Conservation (phyloP, 1,140 invertebrate species). For the Diachasma alloeum region DNA sequence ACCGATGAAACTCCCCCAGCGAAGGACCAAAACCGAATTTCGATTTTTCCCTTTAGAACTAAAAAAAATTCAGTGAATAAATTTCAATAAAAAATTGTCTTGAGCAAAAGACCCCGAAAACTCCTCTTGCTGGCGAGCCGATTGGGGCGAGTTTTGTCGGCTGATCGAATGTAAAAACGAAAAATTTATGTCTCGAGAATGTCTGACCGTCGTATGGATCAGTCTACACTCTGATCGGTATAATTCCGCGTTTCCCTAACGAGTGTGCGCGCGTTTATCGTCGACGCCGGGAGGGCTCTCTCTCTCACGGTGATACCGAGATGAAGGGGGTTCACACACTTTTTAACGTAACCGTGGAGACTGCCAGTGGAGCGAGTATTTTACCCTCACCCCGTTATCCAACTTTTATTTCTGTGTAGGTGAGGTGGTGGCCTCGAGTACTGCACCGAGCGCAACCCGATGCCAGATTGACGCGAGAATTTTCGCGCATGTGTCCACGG, state of each 20-base stretch:
- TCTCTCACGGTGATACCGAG: neutral
- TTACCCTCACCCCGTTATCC: neutral
- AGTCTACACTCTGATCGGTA: constrained; percentile 20
- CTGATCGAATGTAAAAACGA: neutral
- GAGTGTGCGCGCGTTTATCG: constrained; percentile 7
- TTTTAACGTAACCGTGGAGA: neutral
- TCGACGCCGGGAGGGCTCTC: neutral
- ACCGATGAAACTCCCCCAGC: too few relatives aligned
- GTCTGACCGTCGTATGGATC: constrained; percentile 21
- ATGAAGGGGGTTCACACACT: neutral
- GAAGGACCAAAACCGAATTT: neutral
- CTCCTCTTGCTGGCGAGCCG: too few relatives aligned
- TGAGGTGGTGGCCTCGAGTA: constrained; percentile 19
- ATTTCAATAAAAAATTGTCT: too few relatives aligned
- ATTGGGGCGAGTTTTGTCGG: too few relatives aligned
- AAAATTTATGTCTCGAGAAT: neutral
- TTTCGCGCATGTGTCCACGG: constrained; percentile 35
- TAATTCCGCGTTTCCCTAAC: constrained; percentile 7
- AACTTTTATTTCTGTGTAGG: neutral
- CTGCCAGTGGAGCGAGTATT: neutral
- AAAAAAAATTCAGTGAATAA: too few relatives aligned
- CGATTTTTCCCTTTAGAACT: neutral
- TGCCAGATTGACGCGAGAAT: constrained; percentile 31
- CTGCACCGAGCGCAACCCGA: constrained; percentile 18
- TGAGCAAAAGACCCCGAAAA: too few relatives aligned